These are phyloP conservation scores for Volucella zonaria DNA, from an alignment of 2,888 invertebrate genomes.

Conservation along the genomic window DNA sequence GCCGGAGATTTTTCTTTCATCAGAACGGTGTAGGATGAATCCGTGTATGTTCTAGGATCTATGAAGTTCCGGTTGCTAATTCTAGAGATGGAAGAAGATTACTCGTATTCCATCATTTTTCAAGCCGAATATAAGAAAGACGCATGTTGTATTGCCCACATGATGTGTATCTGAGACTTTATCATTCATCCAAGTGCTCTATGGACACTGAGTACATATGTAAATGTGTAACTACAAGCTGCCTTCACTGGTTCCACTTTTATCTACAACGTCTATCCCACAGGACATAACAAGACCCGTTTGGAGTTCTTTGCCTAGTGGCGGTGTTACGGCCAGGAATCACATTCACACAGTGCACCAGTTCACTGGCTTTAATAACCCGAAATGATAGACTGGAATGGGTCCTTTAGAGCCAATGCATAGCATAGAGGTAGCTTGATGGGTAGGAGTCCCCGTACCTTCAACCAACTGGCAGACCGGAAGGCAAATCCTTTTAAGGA, in stretches of 20 bases:
- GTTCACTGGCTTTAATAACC: conserved; percentile 66
- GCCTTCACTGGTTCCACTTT: conserved; percentile 35
- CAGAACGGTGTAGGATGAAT: not conserved
- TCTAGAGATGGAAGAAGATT: conserved; percentile 11
- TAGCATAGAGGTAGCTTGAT: not conserved
- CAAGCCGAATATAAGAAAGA: conserved; percentile 17
- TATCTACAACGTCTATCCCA: not conserved
- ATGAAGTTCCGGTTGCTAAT: conserved; percentile 36
- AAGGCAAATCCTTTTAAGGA: conserved; percentile 79
- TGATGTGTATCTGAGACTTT: conserved; percentile 44
- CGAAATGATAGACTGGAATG: conserved; percentile 15
- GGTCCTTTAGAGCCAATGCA: not conserved
- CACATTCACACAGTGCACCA: conserved; percentile 50
- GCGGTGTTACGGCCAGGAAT: conserved; percentile 35
- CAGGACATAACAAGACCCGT: not conserved
- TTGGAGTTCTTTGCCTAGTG: not conserved
- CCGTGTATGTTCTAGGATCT: conserved; percentile 16
- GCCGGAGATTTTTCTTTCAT: conserved; percentile 33
- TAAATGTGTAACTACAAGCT: not conserved
- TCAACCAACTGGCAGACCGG: conserved; percentile 55
- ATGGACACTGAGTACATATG: conserved; percentile 16
- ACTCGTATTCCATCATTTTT: conserved; percentile 55
- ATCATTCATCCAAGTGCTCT: conserved; percentile 27
- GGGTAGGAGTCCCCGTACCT: not conserved
- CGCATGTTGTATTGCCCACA: conserved; percentile 20